phyloP scores from a whole-genome alignment of 2,888 invertebrate species.

The Branchellion lobata region DNA sequence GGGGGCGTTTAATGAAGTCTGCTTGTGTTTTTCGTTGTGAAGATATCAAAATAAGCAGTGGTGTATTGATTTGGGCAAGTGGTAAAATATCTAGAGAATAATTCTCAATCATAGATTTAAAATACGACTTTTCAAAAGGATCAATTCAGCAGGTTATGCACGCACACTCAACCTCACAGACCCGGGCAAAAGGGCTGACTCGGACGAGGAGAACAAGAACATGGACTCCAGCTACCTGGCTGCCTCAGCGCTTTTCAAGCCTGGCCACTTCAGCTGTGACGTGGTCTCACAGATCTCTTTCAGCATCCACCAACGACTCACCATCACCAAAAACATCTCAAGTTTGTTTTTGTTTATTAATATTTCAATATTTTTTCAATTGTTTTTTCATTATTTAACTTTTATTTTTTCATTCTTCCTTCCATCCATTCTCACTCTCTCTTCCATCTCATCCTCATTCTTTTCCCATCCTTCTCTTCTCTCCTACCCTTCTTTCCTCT shows the following conservation, averaged over 20 bases:
- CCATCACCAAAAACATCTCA: slow-evolving; percentile 56
- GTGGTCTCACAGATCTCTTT: slow-evolving; percentile 75
- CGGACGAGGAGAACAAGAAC: slow-evolving; percentile 55
- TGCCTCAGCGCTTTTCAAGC: slow-evolving; percentile 65
- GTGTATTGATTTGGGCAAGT: no score
- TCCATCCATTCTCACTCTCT: no score
- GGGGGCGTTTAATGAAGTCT: no score
- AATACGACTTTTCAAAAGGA: no score
- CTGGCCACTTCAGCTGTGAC: slow-evolving; percentile 74
- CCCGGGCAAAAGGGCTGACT: slow-evolving; percentile 51
- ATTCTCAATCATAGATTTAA: no score
- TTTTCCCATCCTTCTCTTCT: no score
- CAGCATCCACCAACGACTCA: slow-evolving; percentile 72
- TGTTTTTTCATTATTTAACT: background rate
- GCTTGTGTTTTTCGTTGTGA: no score
- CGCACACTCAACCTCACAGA: background rate
- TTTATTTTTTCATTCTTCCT: no score
- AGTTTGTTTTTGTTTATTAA: background rate
- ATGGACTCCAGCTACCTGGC: slow-evolving; percentile 59
- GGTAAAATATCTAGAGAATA: no score
- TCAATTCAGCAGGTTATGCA: no score
- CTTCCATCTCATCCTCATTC: no score
- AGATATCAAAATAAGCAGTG: no score
- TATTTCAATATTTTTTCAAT: background rate
- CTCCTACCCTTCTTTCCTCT: background rate